These are phyloP conservation scores for Dryoscopus gambensis DNA, from an alignment of 2,113 vertebrate genomes.

Conservation along the genomic window DNA sequence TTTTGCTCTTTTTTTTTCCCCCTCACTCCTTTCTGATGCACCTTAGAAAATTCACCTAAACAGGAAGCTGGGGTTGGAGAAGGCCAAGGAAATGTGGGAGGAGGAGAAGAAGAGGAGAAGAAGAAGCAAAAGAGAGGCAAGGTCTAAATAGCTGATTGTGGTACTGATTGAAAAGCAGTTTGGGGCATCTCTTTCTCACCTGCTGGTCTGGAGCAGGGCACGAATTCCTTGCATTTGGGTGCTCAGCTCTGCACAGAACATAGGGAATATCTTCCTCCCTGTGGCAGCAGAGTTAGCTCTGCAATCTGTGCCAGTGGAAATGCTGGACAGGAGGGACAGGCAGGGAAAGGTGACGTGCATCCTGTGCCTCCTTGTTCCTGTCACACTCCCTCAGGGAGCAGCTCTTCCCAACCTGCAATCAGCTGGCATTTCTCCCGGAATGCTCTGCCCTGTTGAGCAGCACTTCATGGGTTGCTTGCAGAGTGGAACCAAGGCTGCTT, in stretches of 20 bases:
- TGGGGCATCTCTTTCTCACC: not conserved
- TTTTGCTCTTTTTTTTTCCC: not conserved
- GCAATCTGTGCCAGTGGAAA: not conserved
- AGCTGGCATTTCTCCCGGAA: not conserved
- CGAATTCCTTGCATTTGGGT: not conserved
- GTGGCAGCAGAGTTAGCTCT: not conserved
- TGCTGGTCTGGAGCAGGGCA: not conserved
- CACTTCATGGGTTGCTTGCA: not conserved
- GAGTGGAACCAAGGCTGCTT: not conserved
- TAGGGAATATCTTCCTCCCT: not conserved
- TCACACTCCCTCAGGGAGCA: not conserved
- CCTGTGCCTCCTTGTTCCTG: not conserved
- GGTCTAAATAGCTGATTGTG: conserved; percentile 34
- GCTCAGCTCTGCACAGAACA: not conserved
- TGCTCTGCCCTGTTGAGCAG: not conserved
- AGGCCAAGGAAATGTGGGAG: conserved; percentile 73
- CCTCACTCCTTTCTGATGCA: not conserved
- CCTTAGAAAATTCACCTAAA: conserved; percentile 83
- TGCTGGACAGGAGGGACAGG: not conserved
- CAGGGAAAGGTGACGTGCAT: not conserved
- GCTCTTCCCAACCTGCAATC: not conserved
- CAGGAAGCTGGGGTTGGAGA: conserved; percentile 85
- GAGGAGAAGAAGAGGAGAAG: conserved; percentile 96
- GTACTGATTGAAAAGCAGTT: not conserved
- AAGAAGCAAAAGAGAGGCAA: conserved; percentile 98